Evolutionary conservation across 2,113 vertebrate genomes (phyloP).

Genomic region (Astur gentilis): DNA sequence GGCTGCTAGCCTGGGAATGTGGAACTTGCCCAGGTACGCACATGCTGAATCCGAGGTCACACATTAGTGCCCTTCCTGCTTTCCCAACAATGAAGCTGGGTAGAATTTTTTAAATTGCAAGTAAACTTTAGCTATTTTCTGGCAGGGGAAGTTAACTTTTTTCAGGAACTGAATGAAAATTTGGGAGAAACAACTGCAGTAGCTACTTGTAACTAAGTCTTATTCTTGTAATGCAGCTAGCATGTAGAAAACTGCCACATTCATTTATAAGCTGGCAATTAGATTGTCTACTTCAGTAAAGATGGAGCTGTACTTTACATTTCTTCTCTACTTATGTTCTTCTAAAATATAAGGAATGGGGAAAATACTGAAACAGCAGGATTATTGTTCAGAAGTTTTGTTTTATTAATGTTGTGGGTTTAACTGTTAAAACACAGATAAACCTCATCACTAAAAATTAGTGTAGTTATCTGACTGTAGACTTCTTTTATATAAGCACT

Average conservation of each 20-base stretch:
- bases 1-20: fast-evolving
- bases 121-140: background rate
- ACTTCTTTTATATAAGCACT: background rate
- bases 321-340: background rate
- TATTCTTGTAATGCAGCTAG: background rate
- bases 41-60: fast-evolving
- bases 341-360: background rate
- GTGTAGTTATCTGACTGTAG: background rate
- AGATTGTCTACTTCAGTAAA: background rate
- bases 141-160: background rate
- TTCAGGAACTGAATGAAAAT: background rate
- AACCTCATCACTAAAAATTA: background rate
- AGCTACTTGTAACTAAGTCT: background rate
- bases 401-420: slow-evolving; percentile 25
- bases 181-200: background rate
- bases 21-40: fast-evolving
- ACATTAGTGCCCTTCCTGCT: background rate
- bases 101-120: background rate
- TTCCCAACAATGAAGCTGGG: background rate
- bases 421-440: slow-evolving; percentile 42
- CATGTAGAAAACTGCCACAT: background rate
- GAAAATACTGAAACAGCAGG: slow-evolving; percentile 45
- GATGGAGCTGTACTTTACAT: background rate
- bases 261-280: background rate
- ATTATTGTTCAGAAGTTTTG: slow-evolving; percentile 1